Base-by-base conservation (phyloP, 2,888 invertebrate genomes). In the Aspidapion aeneum region DNA sequence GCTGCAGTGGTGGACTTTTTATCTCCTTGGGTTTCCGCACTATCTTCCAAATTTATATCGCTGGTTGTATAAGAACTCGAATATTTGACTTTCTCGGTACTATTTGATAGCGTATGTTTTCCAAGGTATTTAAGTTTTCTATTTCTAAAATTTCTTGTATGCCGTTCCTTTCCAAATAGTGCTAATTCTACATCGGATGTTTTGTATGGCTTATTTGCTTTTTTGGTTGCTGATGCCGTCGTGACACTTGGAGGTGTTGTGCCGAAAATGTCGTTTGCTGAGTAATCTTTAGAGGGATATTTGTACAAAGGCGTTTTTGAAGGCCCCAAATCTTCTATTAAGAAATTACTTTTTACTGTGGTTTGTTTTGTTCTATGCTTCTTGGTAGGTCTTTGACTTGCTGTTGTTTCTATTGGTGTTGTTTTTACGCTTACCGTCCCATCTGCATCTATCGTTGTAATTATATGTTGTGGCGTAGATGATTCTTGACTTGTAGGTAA, bases 211-310 rank as follows among this genome's bases (percentile, higher is more conserved):
- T 52, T 66, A 2, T 60, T 51, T 20, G 17, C 17, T 12, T 19
- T 66, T 49, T 65, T 65, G 1, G 51, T 22, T 9, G 66, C 65
- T 17, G 48, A 65, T 1, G 64, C 64, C 0, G 66, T 67, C 20
- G 66, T 68, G 61, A 56, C 63, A 48, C 66, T 69, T 16, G 67
- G 56, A 54, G 60, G 21, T 19, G 65, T 65, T 19, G 64, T 48
- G 21, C 74, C 76, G 58, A 77, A 76, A 51, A 77, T 74, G 51
- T 76, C 77, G 49, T 77, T 74, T 17, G 72, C 69, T 55, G 64
- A 62, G 54, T 68, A 68, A 20, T 73, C 70, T 64, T 66, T 69
- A 55, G 66, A 58, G 5, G 61, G 64, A 0, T 65, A 63, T 49
- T 62, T 61, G 54, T 63, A 61, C n/a, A 66, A 51, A 18, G 70